Conservation (phyloP, 2,113 vertebrate species). For the Pampusana beccarii region DNA sequence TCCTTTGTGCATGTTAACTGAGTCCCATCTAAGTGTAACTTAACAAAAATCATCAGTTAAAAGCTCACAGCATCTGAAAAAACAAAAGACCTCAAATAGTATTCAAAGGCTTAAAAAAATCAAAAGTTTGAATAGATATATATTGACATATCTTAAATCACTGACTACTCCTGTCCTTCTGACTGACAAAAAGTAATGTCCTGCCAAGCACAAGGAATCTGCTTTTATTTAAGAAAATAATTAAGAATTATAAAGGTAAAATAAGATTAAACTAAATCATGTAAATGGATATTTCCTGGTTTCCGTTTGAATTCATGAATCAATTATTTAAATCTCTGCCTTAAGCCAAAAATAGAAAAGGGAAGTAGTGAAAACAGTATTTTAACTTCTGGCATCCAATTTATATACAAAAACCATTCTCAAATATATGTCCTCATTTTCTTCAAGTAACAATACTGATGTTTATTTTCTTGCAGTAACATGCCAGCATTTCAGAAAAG, state of each 20-base stretch:
- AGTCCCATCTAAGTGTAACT: not conserved
- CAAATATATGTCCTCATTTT: not conserved
- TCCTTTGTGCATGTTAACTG: not conserved
- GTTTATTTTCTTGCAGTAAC: not conserved
- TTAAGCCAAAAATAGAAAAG: not conserved
- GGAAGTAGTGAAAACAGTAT: not conserved
- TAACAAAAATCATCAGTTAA: not conserved
- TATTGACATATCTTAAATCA: not conserved
- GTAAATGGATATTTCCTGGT: not conserved
- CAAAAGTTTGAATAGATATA: not conserved
- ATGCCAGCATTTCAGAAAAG: constrained; percentile 11
- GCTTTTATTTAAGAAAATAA: not conserved
- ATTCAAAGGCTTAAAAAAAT: not conserved
- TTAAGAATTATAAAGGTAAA: not conserved
- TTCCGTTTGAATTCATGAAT: not conserved
- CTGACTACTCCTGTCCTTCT: not conserved
- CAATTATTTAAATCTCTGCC: not conserved
- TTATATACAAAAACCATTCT: not conserved
- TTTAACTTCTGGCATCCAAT: not conserved
- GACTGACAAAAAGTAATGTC: not conserved
- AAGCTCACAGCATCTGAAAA: not conserved
- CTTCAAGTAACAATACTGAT: not conserved
- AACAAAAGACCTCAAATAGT: not conserved
- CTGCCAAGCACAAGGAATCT: not conserved
- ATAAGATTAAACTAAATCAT: not conserved